Conservation (phyloP, 2,797 vertebrate genomes). For the Notamacropus eugenii region DNA sequence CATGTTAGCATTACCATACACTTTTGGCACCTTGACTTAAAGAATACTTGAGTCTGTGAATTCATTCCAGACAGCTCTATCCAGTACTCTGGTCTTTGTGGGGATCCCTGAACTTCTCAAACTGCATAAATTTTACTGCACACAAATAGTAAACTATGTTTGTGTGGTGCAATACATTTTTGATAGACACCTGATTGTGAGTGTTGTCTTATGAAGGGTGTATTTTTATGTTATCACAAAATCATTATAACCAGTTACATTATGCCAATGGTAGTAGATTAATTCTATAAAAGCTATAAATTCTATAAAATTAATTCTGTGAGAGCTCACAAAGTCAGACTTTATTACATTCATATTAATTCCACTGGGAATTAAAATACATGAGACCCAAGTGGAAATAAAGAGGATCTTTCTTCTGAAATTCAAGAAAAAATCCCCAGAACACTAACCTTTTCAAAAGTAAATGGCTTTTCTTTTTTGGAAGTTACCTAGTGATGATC, state of each 20-base stretch:
- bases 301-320: background rate
- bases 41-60: too few relatives aligned
- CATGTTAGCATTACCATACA: too few relatives aligned
- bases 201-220: background rate
- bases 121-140: too few relatives aligned
- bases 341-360: conserved; percentile 15
- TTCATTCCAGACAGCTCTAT: too few relatives aligned
- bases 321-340: background rate
- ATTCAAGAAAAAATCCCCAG: background rate
- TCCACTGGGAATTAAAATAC: conserved; percentile 26
- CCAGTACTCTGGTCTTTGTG: too few relatives aligned
- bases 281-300: background rate
- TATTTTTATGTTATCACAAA: conserved; percentile 14
- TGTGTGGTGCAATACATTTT: background rate
- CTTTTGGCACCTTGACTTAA: too few relatives aligned
- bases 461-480: conserved; percentile 20
- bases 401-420: background rate
- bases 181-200: background rate
- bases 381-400: conserved; percentile 12
- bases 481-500: background rate
- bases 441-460: background rate
- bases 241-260: background rate
- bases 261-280: background rate
- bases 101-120: too few relatives aligned
- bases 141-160: background rate